Base-by-base conservation (phyloP, 2,888 invertebrate species). In the Prosapia bicincta region DNA sequence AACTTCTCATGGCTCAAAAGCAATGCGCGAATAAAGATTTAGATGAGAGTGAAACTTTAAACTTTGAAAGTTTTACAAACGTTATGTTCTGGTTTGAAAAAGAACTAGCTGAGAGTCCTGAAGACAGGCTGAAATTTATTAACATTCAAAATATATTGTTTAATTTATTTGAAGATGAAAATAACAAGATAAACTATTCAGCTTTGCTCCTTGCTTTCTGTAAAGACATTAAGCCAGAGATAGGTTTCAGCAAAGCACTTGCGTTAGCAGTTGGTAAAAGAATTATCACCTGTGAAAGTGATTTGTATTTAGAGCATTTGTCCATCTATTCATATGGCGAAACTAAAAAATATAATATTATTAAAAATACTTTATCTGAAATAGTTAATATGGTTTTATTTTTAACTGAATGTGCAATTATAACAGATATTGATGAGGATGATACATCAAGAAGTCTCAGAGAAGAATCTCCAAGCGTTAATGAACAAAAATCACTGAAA, bases 191-290 rank as follows among this genome's bases (percentile, higher is more conserved):
- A 79, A 90, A 90, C 81, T 92, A 92, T 82, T 87, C 90, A 0
- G 89, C 89, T 5, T 85, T 92, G 81, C 83, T 92, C 32, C 82
- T 91, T 77, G 88, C 88, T 24, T 89, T 91, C 80, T 91, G 91
- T 81, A 91, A 90, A 84, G 88, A 85, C 80, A 78, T 81, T 23
- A 84, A 88, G 81, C 95, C 96, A 13, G 91, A 98, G 67, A 90
- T 90, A 20, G 91, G 92, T 77, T 92, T 99, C 82, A 90, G 95
- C 81, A 89, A 90, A 9, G 96, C 97, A 20, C 20, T 54, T 20
- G 54, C 54, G 0, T 20, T 54, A 54, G 20, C 20, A 20, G 54
- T 54, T 20, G 20, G 20, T 20, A 54, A 54, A 54, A 54, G 54
- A 54, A 54, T 54, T 54, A 54, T 54, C 3, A 5, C 13, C 20